phyloP scores from a whole-genome alignment of 2,888 invertebrate genomes.

The Timandra comae region DNA sequence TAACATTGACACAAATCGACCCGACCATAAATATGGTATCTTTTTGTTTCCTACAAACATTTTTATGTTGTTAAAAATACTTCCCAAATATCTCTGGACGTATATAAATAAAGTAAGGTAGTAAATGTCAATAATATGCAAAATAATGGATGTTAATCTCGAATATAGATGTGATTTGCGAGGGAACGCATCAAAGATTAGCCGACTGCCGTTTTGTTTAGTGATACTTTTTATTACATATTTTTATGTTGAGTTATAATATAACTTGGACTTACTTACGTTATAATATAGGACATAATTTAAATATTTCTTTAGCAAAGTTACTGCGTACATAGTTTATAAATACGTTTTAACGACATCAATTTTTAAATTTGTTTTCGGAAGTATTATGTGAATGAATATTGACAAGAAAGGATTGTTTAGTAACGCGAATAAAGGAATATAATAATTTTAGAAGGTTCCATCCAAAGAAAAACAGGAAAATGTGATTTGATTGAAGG shows the following conservation, averaged over 20 bases:
- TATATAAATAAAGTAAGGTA: slow-evolving; percentile 71
- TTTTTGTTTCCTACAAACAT: slow-evolving; percentile 70
- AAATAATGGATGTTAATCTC: slow-evolving; percentile 74
- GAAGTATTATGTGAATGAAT: no score
- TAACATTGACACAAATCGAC: slow-evolving; percentile 69
- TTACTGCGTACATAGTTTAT: no score
- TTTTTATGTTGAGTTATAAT: no score
- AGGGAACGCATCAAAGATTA: slow-evolving; percentile 63
- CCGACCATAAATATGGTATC: slow-evolving; percentile 63
- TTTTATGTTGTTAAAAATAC: slow-evolving; percentile 72
- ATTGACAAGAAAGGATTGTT: no score
- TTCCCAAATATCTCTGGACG: slow-evolving; percentile 70
- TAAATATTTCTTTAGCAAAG: no score
- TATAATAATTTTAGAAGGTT: no score
- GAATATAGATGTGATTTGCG: slow-evolving; percentile 67
- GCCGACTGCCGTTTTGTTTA: slow-evolving; percentile 45
- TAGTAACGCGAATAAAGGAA: no score
- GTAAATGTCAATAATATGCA: slow-evolving; percentile 76
- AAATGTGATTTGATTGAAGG: no score
- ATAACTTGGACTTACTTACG: neutral
- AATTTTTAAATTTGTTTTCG: no score
- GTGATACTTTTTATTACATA: slow-evolving; percentile 14
- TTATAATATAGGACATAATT: no score
- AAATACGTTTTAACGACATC: no score
- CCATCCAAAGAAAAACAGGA: no score